Conservation (phyloP, 2,888 invertebrate species). For the Cancer borealis region DNA sequence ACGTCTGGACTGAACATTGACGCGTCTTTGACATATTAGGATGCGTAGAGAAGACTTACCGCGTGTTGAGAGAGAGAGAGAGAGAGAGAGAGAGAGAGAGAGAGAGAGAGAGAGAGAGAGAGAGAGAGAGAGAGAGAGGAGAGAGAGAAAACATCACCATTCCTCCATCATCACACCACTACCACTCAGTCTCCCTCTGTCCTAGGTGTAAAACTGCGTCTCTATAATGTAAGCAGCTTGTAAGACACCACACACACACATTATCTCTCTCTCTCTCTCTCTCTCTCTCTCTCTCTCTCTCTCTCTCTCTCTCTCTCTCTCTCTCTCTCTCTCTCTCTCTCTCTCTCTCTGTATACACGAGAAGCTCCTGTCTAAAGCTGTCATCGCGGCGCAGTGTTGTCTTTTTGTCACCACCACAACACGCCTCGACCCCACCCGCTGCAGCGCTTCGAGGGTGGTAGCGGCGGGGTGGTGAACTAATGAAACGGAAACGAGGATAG, state of each 20-base stretch:
- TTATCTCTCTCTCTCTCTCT: too few relatives aligned
- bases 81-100: constrained; percentile 35
- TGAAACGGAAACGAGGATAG: not conserved
- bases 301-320: too few relatives aligned
- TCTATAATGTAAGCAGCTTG: constrained; percentile 5
- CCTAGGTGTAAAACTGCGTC: constrained; percentile 24
- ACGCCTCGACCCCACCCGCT: not conserved
- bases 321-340: too few relatives aligned
- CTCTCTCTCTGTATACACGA: constrained; percentile 27
- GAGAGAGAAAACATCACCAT: not conserved
- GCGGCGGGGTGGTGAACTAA: not conserved
- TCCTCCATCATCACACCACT: not conserved
- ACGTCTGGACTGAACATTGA: not conserved
- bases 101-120: constrained; percentile 27
- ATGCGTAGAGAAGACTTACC: not conserved
- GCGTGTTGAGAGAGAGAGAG: not conserved
- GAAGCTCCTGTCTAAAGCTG: not conserved
- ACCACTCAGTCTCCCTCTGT: constrained; percentile 34
- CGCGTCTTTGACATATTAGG: not conserved
- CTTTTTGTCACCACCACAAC: not conserved
- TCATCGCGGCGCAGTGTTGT: not conserved
- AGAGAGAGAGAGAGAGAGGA: constrained; percentile 6
- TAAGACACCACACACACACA: not conserved
- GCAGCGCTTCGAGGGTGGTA: not conserved
- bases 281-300: too few relatives aligned